Evolutionary conservation across 2,113 vertebrate genomes (phyloP).

Genomic region (Elephas maximus): DNA sequence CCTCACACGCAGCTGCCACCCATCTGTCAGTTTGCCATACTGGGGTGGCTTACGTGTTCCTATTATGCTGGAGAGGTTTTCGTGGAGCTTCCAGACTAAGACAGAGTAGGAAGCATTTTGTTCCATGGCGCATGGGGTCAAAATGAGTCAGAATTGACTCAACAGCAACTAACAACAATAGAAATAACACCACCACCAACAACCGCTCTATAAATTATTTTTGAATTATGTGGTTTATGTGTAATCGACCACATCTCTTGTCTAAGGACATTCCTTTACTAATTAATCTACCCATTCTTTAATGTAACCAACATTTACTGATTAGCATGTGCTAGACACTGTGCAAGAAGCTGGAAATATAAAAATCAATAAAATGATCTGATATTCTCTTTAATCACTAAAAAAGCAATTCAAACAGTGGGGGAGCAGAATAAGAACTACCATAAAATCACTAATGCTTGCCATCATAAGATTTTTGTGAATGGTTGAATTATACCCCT

Average conservation of each 20-base stretch:
- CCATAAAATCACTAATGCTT: not conserved
- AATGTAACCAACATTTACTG: not conserved
- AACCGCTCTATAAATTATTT: not conserved
- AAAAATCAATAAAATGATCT: constrained; percentile 18
- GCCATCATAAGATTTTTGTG: not conserved
- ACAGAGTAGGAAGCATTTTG: not conserved
- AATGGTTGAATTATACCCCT: not conserved
- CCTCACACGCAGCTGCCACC: not conserved
- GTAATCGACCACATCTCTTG: not conserved
- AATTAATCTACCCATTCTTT: constrained; percentile 22
- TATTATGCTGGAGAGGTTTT: no score
- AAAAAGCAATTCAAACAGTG: not conserved
- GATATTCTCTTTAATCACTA: not conserved
- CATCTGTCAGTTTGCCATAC: not conserved
- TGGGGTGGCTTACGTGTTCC: no score
- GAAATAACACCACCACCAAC: not conserved
- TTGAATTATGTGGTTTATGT: not conserved
- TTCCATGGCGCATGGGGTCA: no score
- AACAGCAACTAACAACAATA: not conserved
- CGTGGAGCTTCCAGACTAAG: not conserved
- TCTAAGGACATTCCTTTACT: not conserved
- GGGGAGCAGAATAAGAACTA: not conserved
- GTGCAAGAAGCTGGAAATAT: not conserved
- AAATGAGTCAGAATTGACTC: not conserved
- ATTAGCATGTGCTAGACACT: not conserved